Base-by-base conservation (phyloP, 2,113 vertebrate genomes). In the Kobus ellipsiprymnus region DNA sequence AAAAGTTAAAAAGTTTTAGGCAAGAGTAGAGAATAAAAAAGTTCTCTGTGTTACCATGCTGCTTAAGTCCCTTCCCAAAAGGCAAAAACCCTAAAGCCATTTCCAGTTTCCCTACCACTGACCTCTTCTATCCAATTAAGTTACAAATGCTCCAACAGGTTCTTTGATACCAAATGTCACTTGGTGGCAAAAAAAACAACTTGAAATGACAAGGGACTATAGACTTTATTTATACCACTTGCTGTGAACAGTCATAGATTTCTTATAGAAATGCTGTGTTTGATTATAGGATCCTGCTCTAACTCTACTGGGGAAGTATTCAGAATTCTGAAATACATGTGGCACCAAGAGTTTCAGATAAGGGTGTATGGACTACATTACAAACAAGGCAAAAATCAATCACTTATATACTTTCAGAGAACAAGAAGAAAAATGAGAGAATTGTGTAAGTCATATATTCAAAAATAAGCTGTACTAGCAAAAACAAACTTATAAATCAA, bases 271-370 rank as follows among this genome's bases (percentile, higher is more conserved):
- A 96, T 88, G 11, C 25, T 89, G 7, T 54, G 21, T 96, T 55
- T 93, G n/a, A 88, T 82, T 90, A 80, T 14, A 91, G 36, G 10
- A 81, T 74, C 23, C 78, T 93, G 29, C 10, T 64, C 59, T 96
- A 64, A 97, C n/a, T 90, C 88, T 95, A 17, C 11, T 50, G 30
- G 19, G 27, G 6, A 97, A 93, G 81, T 91, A 60, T 52, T 96
- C 5, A 71, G 40, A 91, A 96, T 94, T 97, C 46, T 90, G 67
- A 93, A 95, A 97, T 90, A 91, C 2, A 87, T 12, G 30, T 95
- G 17, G 54, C 10, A 12, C 52, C 57, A 93, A 83, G 19, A 19
- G 30, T 81, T 78, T 96, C 78, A 85, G 17, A 54, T 81, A 91
- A 87, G 1, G 89, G 13, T 77, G 40, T 87, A 54, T 9, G 36